Evolutionary conservation across 2,113 vertebrate genomes (phyloP), one percentile per base, ranked within the genome.

Genomic region (Chascanopsetta lugubris): DNA sequence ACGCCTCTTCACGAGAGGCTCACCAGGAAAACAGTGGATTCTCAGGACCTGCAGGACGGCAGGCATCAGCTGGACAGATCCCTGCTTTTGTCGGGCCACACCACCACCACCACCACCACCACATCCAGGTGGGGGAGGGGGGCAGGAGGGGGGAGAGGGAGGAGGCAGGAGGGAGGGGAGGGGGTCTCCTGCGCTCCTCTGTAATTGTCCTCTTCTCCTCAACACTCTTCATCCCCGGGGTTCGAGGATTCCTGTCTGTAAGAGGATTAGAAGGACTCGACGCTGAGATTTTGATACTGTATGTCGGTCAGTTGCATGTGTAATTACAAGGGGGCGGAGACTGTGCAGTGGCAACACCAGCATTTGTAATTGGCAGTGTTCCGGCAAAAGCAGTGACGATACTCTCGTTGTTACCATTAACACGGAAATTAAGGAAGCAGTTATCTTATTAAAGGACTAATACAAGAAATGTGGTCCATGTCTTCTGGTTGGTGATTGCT

Each of bases 381-480:
- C 85, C 88, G 89, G 86, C 87, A 82, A n/a, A n/a, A 65, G 72
- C 83, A 88, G 80, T 85, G 84, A 75, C 85, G 89, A 84, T 83
- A 82, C 82, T 88, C 83, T 89, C 63, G 10, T 75, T 87, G 85
- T 90, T 87, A 88, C 75, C 84, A 70, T 90, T 90, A 90, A 89
- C 75, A 75, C 89, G 87, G 85, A 91, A 91, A 88, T 86, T 85
- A 86, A 89, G 86, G 87, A 91, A 89, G 79, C 90, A 87, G 86
- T 90, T 91, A 92, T 91, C 78, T 78, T 89, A 92, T 93, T 93
- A 93, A 93, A 92, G 91, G 90, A 92, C 91, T 91, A 92, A 92
- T 90, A 85, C 77, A 90, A 85, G 72, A 92, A 89, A 84, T 82
- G 86, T 90, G 85, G 78, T 90, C 89, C 82, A 82, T 88, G 86